phyloP scores from a whole-genome alignment of 2,113 vertebrate genomes.

The Bombycilla garrulus region DNA sequence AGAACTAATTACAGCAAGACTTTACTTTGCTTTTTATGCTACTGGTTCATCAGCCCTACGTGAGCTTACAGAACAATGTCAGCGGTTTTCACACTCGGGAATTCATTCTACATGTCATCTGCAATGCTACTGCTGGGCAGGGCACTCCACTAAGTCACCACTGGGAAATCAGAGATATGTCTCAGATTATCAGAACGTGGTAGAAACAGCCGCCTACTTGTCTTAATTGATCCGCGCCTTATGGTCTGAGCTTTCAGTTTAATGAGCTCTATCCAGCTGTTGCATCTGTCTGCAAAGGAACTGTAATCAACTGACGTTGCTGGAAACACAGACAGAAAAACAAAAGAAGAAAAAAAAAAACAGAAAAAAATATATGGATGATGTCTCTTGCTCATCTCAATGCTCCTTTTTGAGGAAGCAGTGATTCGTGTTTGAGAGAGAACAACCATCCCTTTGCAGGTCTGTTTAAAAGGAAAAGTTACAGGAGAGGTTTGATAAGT shows the following conservation, averaged over 20 bases:
- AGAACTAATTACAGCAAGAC: conserved; percentile 37
- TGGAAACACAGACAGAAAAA: conserved; percentile 89
- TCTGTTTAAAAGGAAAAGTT: conserved; percentile 42
- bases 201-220: conserved; percentile 98
- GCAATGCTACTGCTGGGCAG: conserved; percentile 66
- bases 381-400: conserved; percentile 77
- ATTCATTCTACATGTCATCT: conserved; percentile 67
- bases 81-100: conserved; percentile 83
- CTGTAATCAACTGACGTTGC: conserved; percentile 99
- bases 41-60: neutral
- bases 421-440: conserved; percentile 76
- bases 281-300: conserved; percentile 99
- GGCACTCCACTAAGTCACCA: conserved; percentile 81
- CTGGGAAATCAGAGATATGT: conserved; percentile 78
- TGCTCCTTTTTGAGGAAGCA: conserved; percentile 78
- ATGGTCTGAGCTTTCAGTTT: conserved; percentile 99
- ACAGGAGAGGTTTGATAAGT: conserved; percentile 20
- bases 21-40: neutral
- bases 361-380: conserved; percentile 83
- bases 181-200: conserved; percentile 87
- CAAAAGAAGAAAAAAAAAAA: conserved; percentile 73
- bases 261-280: conserved; percentile 99
- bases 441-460: conserved; percentile 63
- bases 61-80: conserved; percentile 35
- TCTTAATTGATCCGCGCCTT: conserved; percentile 99